Conservation (phyloP, 2,888 invertebrate genomes). For the Thereva nobilitata region DNA sequence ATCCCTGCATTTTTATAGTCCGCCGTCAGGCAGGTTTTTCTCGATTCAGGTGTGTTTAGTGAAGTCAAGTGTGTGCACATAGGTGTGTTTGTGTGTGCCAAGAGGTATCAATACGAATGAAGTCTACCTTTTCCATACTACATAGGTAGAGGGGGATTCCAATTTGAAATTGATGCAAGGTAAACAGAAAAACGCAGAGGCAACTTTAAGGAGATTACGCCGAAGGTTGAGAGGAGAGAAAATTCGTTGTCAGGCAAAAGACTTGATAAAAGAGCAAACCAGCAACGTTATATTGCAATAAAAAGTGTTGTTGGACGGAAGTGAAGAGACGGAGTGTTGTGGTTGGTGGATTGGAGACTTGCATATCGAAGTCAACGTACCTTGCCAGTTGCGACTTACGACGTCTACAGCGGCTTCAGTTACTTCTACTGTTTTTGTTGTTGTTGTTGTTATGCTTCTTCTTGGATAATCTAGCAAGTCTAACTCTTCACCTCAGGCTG, state of each 20-base stretch:
- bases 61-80: slow-evolving; percentile 3
- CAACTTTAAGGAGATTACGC: slow-evolving; percentile 7
- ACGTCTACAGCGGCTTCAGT: too few species aligned
- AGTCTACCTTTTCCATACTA: slow-evolving; percentile 19
- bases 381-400: too few species aligned
- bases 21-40: slow-evolving; percentile 20
- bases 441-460: too few species aligned
- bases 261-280: too few species aligned
- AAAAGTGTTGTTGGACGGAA: too few species aligned
- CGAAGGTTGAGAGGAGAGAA: slow-evolving; percentile 3
- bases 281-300: too few species aligned
- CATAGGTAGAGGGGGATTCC: slow-evolving; percentile 20
- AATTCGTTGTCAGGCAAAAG: neutral
- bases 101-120: slow-evolving; percentile 28
- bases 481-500: too few species aligned
- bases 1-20: slow-evolving; percentile 11
- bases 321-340: too few species aligned
- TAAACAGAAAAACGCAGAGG: slow-evolving; percentile 28
- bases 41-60: neutral
- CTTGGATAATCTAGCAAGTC: too few species aligned
- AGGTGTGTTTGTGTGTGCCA: slow-evolving; percentile 9
- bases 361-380: too few species aligned
- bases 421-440: too few species aligned
- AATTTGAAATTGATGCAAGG: slow-evolving; percentile 32
- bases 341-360: too few species aligned